Conservation (phyloP, 2,797 vertebrate species). For the Poeciliopsis infans region DNA sequence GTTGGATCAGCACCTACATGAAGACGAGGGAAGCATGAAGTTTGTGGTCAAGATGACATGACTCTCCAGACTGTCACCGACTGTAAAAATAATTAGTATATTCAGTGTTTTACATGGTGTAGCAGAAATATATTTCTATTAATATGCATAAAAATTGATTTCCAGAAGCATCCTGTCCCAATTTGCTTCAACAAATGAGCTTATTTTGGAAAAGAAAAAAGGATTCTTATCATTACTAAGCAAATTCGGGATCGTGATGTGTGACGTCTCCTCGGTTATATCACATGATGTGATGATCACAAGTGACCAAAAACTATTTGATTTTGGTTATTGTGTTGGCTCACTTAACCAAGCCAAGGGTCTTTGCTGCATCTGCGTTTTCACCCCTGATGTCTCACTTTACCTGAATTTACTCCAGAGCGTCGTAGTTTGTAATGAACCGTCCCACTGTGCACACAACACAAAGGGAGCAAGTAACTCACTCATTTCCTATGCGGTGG, state of each 20-base stretch:
- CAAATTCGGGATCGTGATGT: neutral
- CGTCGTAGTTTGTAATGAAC: slow-evolving; percentile 9
- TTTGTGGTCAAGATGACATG: neutral
- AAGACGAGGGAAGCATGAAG: neutral
- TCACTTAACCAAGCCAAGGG: neutral
- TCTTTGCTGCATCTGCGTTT: neutral
- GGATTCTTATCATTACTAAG: neutral
- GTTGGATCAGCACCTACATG: neutral
- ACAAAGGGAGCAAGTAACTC: slow-evolving; percentile 19
- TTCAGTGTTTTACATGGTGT: neutral
- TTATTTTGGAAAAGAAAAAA: neutral
- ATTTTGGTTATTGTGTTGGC: neutral
- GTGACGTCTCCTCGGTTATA: neutral
- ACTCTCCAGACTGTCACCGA: neutral
- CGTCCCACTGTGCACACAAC: slow-evolving; percentile 10
- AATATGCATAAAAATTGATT: neutral
- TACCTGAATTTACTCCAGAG: neutral
- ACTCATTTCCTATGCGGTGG: slow-evolving; percentile 22
- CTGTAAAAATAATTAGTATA: neutral
- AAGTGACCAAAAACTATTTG: neutral
- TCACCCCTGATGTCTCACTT: neutral
- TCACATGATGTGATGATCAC: neutral
- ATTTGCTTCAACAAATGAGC: neutral
- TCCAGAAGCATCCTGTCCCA: neutral
- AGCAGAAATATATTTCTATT: neutral